These are phyloP conservation scores for Vultur gryphus DNA, from an alignment of 2,797 vertebrate genomes.

Conservation along the genomic window DNA sequence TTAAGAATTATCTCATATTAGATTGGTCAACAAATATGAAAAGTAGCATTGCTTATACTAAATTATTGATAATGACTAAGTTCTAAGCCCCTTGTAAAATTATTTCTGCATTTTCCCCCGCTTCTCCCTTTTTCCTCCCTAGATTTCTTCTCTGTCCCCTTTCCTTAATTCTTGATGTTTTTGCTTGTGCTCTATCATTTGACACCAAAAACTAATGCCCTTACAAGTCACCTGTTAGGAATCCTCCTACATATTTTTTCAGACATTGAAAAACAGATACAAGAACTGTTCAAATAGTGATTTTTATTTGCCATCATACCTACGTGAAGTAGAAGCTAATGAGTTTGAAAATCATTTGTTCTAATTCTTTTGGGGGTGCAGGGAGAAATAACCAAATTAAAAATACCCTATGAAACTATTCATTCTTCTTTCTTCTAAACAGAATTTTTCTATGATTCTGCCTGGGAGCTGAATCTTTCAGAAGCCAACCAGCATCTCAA, in stretches of 20 bases:
- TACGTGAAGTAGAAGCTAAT: background rate
- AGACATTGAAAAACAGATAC: background rate
- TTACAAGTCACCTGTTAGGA: background rate
- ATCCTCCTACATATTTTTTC: background rate
- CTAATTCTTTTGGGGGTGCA: background rate
- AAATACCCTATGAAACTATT: background rate
- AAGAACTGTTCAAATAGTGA: background rate
- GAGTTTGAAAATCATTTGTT: background rate
- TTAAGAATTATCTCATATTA: background rate
- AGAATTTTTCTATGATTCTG: background rate
- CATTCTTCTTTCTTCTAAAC: background rate
- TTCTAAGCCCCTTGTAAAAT: background rate
- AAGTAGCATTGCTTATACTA: background rate
- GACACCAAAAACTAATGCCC: background rate
- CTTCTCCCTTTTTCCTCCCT: background rate
- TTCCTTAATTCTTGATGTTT: background rate
- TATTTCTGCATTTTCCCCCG: background rate
- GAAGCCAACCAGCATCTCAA: background rate
- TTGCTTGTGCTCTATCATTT: background rate
- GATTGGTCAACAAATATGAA: background rate
- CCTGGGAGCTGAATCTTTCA: background rate
- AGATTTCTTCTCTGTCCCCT: background rate
- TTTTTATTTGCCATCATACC: background rate
- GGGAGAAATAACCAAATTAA: background rate
- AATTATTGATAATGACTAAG: background rate